These are phyloP conservation scores for Trinorchestia longiramus DNA, from an alignment of 1,140 invertebrate genomes.

Conservation along the genomic window DNA sequence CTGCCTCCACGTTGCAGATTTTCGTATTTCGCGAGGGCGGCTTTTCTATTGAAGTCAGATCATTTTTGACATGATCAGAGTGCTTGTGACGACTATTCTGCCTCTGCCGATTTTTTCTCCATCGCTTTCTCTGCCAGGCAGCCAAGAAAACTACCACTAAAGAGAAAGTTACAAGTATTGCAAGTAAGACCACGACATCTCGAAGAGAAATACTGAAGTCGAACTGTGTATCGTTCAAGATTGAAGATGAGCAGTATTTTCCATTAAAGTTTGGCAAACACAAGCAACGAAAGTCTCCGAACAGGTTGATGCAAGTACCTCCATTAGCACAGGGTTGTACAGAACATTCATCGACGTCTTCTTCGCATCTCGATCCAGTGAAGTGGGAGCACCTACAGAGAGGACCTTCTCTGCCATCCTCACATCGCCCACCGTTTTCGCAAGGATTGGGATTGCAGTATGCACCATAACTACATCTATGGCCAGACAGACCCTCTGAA, in stretches of 20 bases:
- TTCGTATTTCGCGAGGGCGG: slow-evolving; percentile 64
- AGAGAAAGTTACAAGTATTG: slow-evolving; percentile 15
- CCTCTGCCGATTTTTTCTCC: slow-evolving; percentile 63
- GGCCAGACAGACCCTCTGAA: slow-evolving; percentile 70
- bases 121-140: slow-evolving; percentile 62
- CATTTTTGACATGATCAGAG: slow-evolving; percentile 62
- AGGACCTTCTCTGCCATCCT: slow-evolving; percentile 70
- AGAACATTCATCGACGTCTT: slow-evolving; percentile 70
- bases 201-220: slow-evolving; percentile 48
- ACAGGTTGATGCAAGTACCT: slow-evolving; percentile 86
- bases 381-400: slow-evolving; percentile 70
- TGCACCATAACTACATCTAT: slow-evolving; percentile 71
- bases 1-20: slow-evolving; percentile 66
- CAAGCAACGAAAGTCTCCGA: slow-evolving; percentile 79
- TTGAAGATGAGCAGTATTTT: slow-evolving; percentile 77
- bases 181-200: slow-evolving; percentile 57
- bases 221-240: slow-evolving; percentile 56
- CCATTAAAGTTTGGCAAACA: slow-evolving; percentile 83
- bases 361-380: slow-evolving; percentile 69
- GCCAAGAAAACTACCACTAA: slow-evolving; percentile 60
- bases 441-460: slow-evolving; percentile 73
- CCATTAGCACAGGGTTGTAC: slow-evolving; percentile 72
- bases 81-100: slow-evolving; percentile 62
- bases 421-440: slow-evolving; percentile 72
- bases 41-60: slow-evolving; percentile 63